Percentiles rank a stretch among this genome's conserved stretches.
These are phyloP conservation scores for Pheosia gnoma DNA, from an alignment of 2,888 invertebrate species.

Conservation along the genomic window DNA sequence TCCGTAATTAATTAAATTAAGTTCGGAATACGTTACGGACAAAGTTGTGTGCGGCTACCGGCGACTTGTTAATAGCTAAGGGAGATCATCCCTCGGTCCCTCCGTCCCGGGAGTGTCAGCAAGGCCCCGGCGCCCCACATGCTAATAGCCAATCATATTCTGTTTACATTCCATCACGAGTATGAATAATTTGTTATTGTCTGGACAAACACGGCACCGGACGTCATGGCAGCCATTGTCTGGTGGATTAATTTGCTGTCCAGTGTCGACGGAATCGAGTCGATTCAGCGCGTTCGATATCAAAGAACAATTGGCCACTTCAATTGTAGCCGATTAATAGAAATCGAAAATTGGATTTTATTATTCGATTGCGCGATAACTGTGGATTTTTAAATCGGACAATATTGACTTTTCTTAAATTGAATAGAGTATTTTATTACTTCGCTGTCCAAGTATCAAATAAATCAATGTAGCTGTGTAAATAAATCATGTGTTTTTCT, in stretches of 20 bases:
- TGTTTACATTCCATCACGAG: constrained; percentile 84
- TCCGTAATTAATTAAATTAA: constrained; percentile 81
- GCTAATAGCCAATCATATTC: constrained; percentile 84
- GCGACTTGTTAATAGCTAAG: constrained; percentile 76
- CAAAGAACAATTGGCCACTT: constrained; percentile 66
- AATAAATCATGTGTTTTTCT: too few species aligned
- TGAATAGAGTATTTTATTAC: background rate
- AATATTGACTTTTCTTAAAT: constrained; percentile 4
- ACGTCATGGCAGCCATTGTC: constrained; percentile 77
- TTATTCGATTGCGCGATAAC: constrained; percentile 50
- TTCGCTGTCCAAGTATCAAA: too few species aligned
- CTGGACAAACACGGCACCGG: constrained; percentile 70
- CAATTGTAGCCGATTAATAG: constrained; percentile 68
- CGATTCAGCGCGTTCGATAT: constrained; percentile 63
- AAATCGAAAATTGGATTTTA: constrained; percentile 70
- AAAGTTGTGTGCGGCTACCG: constrained; percentile 73
- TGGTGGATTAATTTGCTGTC: constrained; percentile 75
- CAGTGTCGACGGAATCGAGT: constrained; percentile 58
- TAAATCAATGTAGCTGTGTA: too few species aligned
- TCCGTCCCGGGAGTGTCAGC: constrained; percentile 58
- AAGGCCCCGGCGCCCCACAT: constrained; percentile 66
- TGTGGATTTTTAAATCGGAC: constrained; percentile 38
- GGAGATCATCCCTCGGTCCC: constrained; percentile 71
- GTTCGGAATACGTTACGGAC: constrained; percentile 77
- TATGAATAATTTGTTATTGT: constrained; percentile 84